Conservation (phyloP, 2,797 vertebrate species). For the Ctenosaura bakeri region DNA sequence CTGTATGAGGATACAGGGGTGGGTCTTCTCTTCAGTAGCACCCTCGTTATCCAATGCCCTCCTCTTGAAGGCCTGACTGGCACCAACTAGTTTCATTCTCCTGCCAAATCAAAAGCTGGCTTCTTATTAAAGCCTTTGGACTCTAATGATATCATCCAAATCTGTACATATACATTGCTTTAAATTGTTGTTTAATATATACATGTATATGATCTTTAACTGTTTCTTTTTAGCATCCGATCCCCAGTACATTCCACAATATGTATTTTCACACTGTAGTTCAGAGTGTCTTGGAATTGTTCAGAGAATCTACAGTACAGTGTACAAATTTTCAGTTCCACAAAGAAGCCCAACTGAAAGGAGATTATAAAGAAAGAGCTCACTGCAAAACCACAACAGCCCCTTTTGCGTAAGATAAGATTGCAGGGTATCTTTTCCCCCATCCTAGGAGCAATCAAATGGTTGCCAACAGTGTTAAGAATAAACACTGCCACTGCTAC, state of each 20-base stretch:
- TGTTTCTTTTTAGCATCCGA: not conserved
- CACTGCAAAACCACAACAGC: constrained; percentile 23
- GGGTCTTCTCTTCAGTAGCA: too few species aligned
- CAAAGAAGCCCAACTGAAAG: constrained; percentile 22
- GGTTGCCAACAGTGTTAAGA: constrained; percentile 71
- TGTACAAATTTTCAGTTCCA: not conserved
- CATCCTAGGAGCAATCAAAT: constrained; percentile 74
- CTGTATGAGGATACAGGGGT: too few species aligned
- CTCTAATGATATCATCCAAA: too few species aligned
- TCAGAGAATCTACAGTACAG: constrained; percentile 11
- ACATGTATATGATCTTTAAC: too few species aligned
- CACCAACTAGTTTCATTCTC: too few species aligned
- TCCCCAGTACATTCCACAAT: constrained; percentile 15
- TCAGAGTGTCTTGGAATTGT: constrained; percentile 23
- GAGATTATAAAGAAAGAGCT: constrained; percentile 16
- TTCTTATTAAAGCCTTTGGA: too few species aligned
- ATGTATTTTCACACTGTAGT: constrained; percentile 21
- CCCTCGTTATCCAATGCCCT: too few species aligned
- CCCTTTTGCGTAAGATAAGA: constrained; percentile 51
- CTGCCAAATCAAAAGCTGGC: too few species aligned
- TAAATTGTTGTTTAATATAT: too few species aligned
- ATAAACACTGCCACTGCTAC: constrained; percentile 76
- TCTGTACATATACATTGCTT: too few species aligned
- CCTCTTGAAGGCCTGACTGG: too few species aligned
- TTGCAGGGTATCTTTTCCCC: constrained; percentile 63